phyloP scores from a whole-genome alignment of 2,797 vertebrate genomes.

The Crax fasciolata region DNA sequence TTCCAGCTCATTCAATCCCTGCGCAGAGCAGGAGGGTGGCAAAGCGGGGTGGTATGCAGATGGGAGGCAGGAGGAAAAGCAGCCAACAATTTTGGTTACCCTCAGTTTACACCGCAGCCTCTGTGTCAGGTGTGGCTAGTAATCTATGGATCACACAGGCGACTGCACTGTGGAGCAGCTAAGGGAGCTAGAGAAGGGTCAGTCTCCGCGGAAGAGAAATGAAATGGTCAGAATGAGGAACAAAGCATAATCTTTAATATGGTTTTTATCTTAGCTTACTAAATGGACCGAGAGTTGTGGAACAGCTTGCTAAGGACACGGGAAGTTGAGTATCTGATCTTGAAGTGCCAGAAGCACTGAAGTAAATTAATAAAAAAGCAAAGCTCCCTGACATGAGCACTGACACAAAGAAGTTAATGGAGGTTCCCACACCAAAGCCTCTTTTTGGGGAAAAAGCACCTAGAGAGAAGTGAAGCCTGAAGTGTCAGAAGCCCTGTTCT shows the following conservation, averaged over 20 bases:
- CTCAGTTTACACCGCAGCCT: background rate
- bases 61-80: background rate
- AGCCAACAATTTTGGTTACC: background rate
- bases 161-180: background rate
- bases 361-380: background rate
- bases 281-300: background rate
- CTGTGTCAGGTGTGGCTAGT: background rate
- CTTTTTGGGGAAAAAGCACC: background rate
- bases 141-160: background rate
- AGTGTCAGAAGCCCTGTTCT: background rate
- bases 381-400: background rate
- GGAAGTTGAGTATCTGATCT: background rate
- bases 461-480: background rate
- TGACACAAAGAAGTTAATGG: background rate
- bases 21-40: background rate
- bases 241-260: constrained; percentile 46
- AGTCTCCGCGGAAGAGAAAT: background rate
- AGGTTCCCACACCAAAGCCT: background rate
- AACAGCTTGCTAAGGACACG: background rate
- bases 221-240: background rate
- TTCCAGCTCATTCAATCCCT: background rate
- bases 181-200: background rate
- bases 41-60: background rate
- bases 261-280: constrained; percentile 46
- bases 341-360: background rate